Evolutionary conservation across 2,797 vertebrate species (phyloP).

Genomic region (Siniperca obscura): DNA sequence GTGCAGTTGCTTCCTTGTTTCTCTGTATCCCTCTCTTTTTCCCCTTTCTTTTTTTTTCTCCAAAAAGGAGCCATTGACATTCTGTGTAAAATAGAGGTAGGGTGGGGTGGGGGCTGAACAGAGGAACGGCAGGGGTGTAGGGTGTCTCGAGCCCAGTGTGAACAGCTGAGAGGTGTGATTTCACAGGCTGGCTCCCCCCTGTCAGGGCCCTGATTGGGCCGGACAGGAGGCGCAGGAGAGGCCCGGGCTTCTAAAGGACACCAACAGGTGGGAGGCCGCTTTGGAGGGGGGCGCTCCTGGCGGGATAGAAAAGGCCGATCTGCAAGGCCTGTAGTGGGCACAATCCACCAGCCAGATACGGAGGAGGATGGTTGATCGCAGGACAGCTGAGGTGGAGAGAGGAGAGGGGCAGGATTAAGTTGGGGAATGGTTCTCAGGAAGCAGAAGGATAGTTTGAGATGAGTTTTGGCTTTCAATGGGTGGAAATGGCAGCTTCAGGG

Average conservation of each 20-base stretch:
- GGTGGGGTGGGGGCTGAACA: conserved; percentile 59
- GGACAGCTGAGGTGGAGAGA: conserved; percentile 57
- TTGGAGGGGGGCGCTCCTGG: conserved; percentile 84
- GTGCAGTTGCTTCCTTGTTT: conserved; percentile 78
- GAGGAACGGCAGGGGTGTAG: conserved; percentile 83
- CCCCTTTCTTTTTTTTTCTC: conserved; percentile 52
- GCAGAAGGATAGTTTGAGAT: conserved; percentile 41
- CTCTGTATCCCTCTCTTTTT: conserved; percentile 55
- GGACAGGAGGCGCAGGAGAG: conserved; percentile 93
- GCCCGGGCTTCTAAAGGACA: conserved; percentile 94
- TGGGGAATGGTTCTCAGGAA: conserved; percentile 31
- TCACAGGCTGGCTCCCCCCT: conserved; percentile 88
- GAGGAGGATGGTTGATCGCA: conserved; percentile 75
- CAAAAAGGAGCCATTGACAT: conserved; percentile 81
- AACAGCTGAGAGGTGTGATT: conserved; percentile 98
- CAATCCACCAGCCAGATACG: conserved; percentile 76
- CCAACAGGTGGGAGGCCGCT: conserved; percentile 91
- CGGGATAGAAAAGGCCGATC: conserved; percentile 86
- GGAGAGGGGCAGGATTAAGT: conserved; percentile 44
- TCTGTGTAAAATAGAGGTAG: conserved; percentile 76
- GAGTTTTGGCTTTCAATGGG: conserved; percentile 16
- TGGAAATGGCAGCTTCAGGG: conserved; percentile 26
- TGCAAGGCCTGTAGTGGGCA: conserved; percentile 81
- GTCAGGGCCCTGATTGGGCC: conserved; percentile 95
- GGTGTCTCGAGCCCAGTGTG: conserved; percentile 86